Evolutionary conservation across 2,888 invertebrate genomes (phyloP).

Genomic region (Eucriotettix oculatus): DNA sequence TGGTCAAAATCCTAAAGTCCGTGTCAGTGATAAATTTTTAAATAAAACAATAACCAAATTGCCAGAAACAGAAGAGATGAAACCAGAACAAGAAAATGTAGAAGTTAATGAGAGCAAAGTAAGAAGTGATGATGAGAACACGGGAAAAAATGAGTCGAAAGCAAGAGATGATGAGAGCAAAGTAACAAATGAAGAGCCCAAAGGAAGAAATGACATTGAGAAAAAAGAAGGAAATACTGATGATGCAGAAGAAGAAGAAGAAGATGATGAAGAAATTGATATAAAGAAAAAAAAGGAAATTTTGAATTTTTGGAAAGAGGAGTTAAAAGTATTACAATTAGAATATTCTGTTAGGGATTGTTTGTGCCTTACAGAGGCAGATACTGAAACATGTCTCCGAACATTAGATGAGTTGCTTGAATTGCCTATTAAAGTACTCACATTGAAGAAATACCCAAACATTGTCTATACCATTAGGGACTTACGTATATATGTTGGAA

Average conservation of each 20-base stretch:
- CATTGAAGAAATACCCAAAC: conserved; percentile 66
- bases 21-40: background rate
- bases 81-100: too few relatives aligned
- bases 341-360: conserved; percentile 49
- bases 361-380: conserved; percentile 48
- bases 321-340: conserved; percentile 44
- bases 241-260: conserved; percentile 22
- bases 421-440: conserved; percentile 47
- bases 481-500: conserved; percentile 51
- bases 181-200: too few relatives aligned
- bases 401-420: conserved; percentile 43
- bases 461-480: conserved; percentile 62
- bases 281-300: conserved; percentile 35
- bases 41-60: too few relatives aligned
- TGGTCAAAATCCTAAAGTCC: background rate
- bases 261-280: conserved; percentile 32
- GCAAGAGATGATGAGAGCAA: background rate
- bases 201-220: background rate
- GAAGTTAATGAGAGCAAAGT: too few relatives aligned
- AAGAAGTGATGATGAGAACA: too few relatives aligned
- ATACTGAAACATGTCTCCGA: conserved; percentile 53
- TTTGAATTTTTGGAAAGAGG: conserved; percentile 39
- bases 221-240: background rate
- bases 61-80: background rate
- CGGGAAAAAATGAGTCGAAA: background rate